Base-by-base conservation (phyloP, 2,797 vertebrate species). In the Buphagus erythrorhynchus region DNA sequence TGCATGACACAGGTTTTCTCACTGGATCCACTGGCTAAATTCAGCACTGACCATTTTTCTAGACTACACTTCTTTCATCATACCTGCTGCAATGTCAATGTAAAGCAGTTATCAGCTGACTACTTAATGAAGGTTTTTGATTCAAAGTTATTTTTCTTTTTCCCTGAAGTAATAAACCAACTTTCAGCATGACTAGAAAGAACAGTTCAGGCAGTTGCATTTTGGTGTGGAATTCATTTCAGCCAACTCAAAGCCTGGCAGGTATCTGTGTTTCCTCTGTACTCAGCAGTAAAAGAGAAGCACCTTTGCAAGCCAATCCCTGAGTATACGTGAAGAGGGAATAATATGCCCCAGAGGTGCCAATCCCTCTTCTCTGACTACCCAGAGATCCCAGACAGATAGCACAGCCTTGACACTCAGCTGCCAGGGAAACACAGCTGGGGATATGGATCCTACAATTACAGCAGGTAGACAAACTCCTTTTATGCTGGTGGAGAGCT, bases 361-460 rank as follows among this genome's bases (percentile, higher is more conserved):
- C 88, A 95, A 94, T 93, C 91, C 94, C 82, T 95, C 63, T 86
- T 57, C 54, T 86, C 71, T 84, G 63, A 91, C 86, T 86, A 77
- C 58, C 49, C 58, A 68, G 69, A 96, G 93, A 96, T 97, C 49
- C 79, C 91, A 97, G 95, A 96, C 93, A 95, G 96, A 97, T 95
- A 97, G 66, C 82, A 84, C 0, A 86, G 76, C 85, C 88, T 77
- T 90, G 38, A 95, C 90, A 95, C 9, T 26, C 90, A 83, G 54
- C 65, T 88, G 88, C 62, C 65, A 87, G 35, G 21, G 78, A 91
- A 71, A n/a, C 75, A 72, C 7, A 2, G 57, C 66, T 83, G 79
- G n/a, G 31, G 58, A 93, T 86, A 85, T 22, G 69, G 51, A 93
- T 85, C 28, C 42, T 48, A 42, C 0, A 3, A 93, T 91, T 95